Evolutionary conservation across 2,888 invertebrate species (phyloP).

Genomic region (Morpho achilles): DNA sequence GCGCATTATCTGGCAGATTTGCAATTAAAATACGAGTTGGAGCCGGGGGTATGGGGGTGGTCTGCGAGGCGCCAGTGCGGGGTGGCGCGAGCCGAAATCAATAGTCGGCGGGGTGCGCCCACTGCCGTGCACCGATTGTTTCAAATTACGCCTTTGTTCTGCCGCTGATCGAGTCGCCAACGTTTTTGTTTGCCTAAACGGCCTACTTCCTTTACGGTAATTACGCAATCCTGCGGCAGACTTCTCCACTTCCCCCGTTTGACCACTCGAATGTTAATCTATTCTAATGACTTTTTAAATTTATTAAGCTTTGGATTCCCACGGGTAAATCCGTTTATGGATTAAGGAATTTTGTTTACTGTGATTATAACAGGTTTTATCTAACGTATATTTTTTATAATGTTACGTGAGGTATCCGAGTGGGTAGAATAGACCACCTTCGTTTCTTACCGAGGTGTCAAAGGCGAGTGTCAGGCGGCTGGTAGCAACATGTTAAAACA

Average conservation of each 20-base stretch:
- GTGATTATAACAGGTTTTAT: too few relatives aligned
- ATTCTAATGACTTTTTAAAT: conserved; percentile 34
- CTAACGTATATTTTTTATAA: too few relatives aligned
- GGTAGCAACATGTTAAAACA: too few relatives aligned
- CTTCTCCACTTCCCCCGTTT: conserved; percentile 51
- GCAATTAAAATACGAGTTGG: conserved; percentile 78
- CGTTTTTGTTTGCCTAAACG: conserved; percentile 74
- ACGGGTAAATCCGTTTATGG: too few relatives aligned
- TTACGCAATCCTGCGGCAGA: conserved; percentile 67
- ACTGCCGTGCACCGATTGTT: conserved; percentile 74
- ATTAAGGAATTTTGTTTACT: too few relatives aligned
- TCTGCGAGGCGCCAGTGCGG: conserved; percentile 38
- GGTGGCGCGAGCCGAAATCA: conserved; percentile 56
- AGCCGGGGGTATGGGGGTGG: conserved; percentile 42
- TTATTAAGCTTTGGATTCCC: too few relatives aligned
- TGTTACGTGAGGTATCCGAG: too few relatives aligned
- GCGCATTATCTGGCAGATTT: conserved; percentile 79
- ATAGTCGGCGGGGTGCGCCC: conserved; percentile 73
- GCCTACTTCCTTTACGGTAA: conserved; percentile 74
- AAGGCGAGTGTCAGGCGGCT: too few relatives aligned
- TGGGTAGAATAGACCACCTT: too few relatives aligned
- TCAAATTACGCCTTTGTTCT: conserved; percentile 77
- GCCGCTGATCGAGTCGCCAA: conserved; percentile 71
- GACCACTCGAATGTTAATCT: conserved; percentile 42
- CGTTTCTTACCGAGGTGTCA: too few relatives aligned